Evolutionary conservation across 2,888 invertebrate genomes (phyloP), one percentile per base, ranked within the genome.

Genomic region (Myopa tessellatipennis): DNA sequence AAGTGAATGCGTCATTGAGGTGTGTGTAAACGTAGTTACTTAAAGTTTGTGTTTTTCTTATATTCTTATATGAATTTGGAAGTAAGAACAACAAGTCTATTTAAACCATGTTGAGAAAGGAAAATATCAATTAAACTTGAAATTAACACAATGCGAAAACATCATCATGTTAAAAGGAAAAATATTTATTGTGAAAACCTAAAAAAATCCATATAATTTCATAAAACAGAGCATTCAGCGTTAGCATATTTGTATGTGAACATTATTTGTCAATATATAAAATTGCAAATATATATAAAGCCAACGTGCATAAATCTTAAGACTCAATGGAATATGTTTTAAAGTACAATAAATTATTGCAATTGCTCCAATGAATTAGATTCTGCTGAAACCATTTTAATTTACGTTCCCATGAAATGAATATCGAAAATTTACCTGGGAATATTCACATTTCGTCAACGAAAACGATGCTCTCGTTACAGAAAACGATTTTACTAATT

Each of bases 401-500:
- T 45, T 45, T 10, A 45, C 45, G 45, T 45, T 6, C 45, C 45
- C 45, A 45, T 45, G 45, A 45, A 45, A 45, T 45, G 10, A 45
- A 45, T 45, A 45, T 45, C 45, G 45, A 45, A 8, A 45, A 45
- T 45, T 45, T 45, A 45, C 6, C 1, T 6, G 1, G 45, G 45
- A 6, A 10, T 45, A 10, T 45, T 45, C 45, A 45, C 45, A 45
- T 45, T 45, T 45, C 2, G n/a, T 55, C 14, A 55, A 55, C 61
- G 26, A 26, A 61, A 26, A 74, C 14, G 26, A 68, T 74, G 68
- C 67, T 14, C 55, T 58, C 74, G 26, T 36, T 67, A 65, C 78
- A 70, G 14, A 79, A 74, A 68, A 26, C 72, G 61, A 63, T 70
- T 6, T 75, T 77, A n/a, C 16, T 61, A 16, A 26, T 77, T 36